A percentile compares a stretch with the other conserved stretches of the same genome.
These are phyloP conservation scores for Antedon mediterranea DNA, from an alignment of 53 echinoderm and acorn worm genomes.

Conservation along the genomic window DNA sequence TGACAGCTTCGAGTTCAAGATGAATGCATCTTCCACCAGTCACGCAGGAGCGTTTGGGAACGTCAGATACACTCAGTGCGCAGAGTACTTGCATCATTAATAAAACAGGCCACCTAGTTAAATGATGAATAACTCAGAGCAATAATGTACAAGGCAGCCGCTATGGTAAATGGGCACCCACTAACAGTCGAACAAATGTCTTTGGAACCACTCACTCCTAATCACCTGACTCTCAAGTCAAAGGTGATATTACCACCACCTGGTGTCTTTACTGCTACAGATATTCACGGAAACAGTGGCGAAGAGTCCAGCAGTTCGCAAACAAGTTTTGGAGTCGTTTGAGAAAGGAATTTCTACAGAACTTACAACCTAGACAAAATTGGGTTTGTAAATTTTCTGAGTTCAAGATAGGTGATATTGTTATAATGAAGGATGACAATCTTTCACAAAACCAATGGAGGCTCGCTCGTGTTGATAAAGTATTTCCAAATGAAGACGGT, in stretches of 20 bases:
- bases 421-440: constrained; percentile 10
- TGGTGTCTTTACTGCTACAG: constrained; percentile 18
- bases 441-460: constrained; percentile 8
- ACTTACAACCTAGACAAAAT: constrained; percentile 21
- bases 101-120: constrained; percentile 16
- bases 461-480: constrained; percentile 18
- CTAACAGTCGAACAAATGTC: constrained; percentile 19
- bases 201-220: constrained; percentile 28
- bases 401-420: constrained; percentile 20
- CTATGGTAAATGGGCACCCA: constrained; percentile 24
- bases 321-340: constrained; percentile 34
- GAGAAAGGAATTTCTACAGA: constrained; percentile 30
- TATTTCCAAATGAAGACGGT: constrained; percentile 1
- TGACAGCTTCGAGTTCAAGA: constrained; percentile 21
- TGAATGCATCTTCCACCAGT: neutral
- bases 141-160: constrained; percentile 19
- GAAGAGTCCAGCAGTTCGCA: constrained; percentile 22
- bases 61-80: constrained; percentile 24
- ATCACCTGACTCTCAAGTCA: constrained; percentile 31
- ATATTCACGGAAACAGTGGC: constrained; percentile 31
- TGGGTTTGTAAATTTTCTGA: constrained; percentile 5
- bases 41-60: constrained; percentile 12
- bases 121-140: constrained; percentile 25
- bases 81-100: constrained; percentile 12
- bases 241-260: constrained; percentile 23